Evolutionary conservation across 2,113 vertebrate species (phyloP).

Genomic region (Pipa parva): DNA sequence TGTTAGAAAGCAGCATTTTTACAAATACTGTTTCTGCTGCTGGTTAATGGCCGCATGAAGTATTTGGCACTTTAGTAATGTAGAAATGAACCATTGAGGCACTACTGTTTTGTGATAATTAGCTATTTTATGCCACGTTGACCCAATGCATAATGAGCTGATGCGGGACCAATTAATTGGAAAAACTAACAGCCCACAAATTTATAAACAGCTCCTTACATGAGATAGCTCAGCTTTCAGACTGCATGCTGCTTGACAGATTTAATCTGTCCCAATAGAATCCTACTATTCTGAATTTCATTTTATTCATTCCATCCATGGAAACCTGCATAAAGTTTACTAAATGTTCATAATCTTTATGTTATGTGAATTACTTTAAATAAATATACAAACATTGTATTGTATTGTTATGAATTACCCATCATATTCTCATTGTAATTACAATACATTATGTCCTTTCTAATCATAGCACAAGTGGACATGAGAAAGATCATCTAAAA

Average conservation of each 20-base stretch:
- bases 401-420: too few species aligned
- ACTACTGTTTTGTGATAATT: conserved; percentile 37
- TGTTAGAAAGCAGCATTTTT: too few species aligned
- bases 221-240: not conserved
- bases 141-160: conserved; percentile 36
- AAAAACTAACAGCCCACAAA: conserved; percentile 19
- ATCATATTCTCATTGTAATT: too few species aligned
- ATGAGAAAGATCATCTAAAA: too few species aligned
- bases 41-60: conserved; percentile 27
- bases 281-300: not conserved
- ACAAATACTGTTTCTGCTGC: conserved; percentile 21
- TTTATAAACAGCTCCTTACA: conserved; percentile 19
- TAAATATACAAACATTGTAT: too few species aligned
- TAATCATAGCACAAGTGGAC: too few species aligned
- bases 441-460: too few species aligned
- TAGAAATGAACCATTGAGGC: conserved; percentile 14
- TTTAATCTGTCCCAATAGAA: not conserved
- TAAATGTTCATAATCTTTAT: too few species aligned
- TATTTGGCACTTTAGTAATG: conserved; percentile 24
- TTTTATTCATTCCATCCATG: too few species aligned
- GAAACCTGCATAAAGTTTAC: too few species aligned
- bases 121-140: conserved; percentile 37
- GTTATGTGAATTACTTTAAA: too few species aligned
- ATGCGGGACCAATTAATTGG: conserved; percentile 35
- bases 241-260: not conserved